Base-by-base conservation (phyloP, 2,888 invertebrate genomes). In the Macrophya alboannulata region DNA sequence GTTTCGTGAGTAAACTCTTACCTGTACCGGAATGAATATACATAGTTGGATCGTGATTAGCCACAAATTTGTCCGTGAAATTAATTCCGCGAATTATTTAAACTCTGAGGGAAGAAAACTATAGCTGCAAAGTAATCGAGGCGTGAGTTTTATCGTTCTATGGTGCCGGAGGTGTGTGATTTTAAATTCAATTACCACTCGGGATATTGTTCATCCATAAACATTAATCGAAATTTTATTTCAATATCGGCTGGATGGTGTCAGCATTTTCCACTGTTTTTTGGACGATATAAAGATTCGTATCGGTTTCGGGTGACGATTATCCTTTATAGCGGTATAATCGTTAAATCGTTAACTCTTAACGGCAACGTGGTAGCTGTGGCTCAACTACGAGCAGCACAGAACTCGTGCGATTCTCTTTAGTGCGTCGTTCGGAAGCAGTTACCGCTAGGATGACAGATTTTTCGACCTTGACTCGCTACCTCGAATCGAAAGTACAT, bases 321-420 rank as follows among this genome's bases (percentile, higher is more conserved):
- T 92, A 92, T 92, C 92, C 90, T 89, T 90, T 91, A 92, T 91
- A 88, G 91, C 89, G 89, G 90, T 90, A 92, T 92, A 92, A 93
- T 92, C 92, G 92, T 92, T 92, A 90, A 89, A 90, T 91, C 92
- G 92, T 93, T 92, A 92, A 91, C 83, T 91, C 90, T 90, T 92
- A 92, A 92, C 91, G 91, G 88, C 89, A 86, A 86, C 89, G 88
- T 55, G 55, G 77, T 77, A 55, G 81, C 81, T 65, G 68, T 31
- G 48, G 83, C 68, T 83, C 25, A 83, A 83, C 83, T 83, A 83
- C 65, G 48, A 31, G 8, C 45, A 21, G 31, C 31, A 83, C 21
- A n/a, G 48, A 31, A 83, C 65, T 21, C 68, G 43, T 62, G 68
- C 83, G 83, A 68, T 83, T 83, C 83, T 45, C 25, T 83, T 83